These are phyloP conservation scores for Platorchestia sp. DNA, from an alignment of 1,140 invertebrate genomes.

Conservation along the genomic window DNA sequence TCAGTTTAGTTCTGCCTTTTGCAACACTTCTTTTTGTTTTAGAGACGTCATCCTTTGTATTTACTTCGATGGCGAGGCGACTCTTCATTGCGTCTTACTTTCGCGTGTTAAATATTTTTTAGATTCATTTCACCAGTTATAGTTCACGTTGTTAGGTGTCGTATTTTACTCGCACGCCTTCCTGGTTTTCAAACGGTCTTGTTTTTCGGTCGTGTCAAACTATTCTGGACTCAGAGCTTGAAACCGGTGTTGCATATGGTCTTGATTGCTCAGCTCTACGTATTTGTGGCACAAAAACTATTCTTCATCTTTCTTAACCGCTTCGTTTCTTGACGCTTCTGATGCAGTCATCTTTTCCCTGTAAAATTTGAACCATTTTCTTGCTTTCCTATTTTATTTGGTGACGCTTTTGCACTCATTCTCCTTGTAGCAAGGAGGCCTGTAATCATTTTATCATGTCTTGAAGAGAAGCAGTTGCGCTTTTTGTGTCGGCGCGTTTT, in stretches of 20 bases:
- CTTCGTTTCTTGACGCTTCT: background rate
- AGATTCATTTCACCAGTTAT: background rate
- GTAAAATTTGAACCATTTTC: background rate
- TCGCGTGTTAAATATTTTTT: background rate
- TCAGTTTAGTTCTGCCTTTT: no score
- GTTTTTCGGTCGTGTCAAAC: background rate
- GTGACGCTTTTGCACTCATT: background rate
- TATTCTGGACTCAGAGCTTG: background rate
- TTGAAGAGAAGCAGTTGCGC: conserved; percentile 15
- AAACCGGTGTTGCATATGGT: background rate
- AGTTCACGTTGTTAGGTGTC: background rate
- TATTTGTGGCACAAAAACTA: background rate
- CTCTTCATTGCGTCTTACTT: background rate
- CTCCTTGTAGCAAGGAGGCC: conserved; percentile 33
- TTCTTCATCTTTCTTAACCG: background rate
- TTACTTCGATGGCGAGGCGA: background rate
- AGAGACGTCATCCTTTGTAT: background rate
- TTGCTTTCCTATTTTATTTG: background rate
- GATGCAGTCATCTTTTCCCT: background rate
- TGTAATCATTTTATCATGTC: background rate
- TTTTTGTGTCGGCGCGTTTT: conserved; percentile 11
- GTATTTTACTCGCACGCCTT: background rate
- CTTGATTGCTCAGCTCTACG: background rate
- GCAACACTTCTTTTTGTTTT: background rate
- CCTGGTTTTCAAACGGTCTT: background rate